Base-by-base conservation (phyloP, 2,888 invertebrate genomes). In the Argynnis bischoffii region DNA sequence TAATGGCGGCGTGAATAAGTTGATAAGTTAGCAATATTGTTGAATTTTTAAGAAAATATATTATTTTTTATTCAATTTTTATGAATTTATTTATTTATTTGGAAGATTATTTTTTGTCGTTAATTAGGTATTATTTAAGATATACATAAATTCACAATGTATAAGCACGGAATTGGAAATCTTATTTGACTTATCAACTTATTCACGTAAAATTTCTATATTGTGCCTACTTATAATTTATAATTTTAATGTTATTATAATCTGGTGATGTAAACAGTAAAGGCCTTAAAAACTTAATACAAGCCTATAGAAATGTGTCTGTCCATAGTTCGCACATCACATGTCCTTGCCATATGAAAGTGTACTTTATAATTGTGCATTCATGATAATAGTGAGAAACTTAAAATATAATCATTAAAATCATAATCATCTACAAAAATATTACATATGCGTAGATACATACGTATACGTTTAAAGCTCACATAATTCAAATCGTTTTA, bases 141-240 rank as follows among this genome's bases (percentile, higher is more conserved):
- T 57, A 14, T 46, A 48, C 2, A 11, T 57, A 47, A 13, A n/a
- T 47, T n/a, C n/a, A 59, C 47, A 47, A 47, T 31, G 6, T 13
- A 16, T 59, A 48, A 59, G 59, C 26, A 1, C n/a, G 48, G 26
- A 59, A 48, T 6, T 48, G 47, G 59, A 31, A n/a, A 48, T 59
- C 11, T 8, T 26, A 48, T 59, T 13, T 16, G 48, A 59, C 16
- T 48, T 48, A 13, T 59, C n/a, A 26, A 48, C 48, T 59, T 59
- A 59, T 59, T 48, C 48, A 59, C 26, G 16, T 47, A 47, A 57
- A 15, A 57, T 47, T 26, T 47, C 46, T 57, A 57, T 21, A 47
- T 47, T n/a, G 15, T 59, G 31, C 26, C 26, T 59, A 59, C n/a
- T 48, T 48, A 13, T 48, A 59, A 48, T 59, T 31, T 48, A 26